Evolutionary conservation across 23 tunicate genomes (phyloP).

Genomic region (Ascidia mentula): DNA sequence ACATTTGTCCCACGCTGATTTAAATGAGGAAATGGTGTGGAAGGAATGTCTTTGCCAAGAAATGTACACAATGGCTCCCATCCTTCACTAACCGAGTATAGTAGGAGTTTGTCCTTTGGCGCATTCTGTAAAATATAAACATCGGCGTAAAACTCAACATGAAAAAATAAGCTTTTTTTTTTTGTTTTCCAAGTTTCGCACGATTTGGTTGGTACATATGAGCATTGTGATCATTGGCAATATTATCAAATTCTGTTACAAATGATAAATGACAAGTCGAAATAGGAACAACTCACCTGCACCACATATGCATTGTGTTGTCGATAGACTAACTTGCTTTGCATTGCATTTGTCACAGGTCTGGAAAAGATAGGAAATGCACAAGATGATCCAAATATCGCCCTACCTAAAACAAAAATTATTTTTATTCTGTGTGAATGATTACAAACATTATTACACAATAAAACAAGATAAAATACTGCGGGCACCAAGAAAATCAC

Average conservation of each 20-base stretch:
- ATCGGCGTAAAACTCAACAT: too few relatives aligned
- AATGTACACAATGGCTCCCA: conserved; percentile 15
- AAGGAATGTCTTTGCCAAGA: not conserved
- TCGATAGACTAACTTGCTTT: not conserved
- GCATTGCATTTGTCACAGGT: not conserved
- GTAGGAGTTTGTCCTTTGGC: conserved; percentile 9
- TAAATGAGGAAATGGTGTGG: not conserved
- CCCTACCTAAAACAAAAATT: not conserved
- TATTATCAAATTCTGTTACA: too few relatives aligned
- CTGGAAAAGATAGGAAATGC: not conserved
- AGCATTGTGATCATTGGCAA: too few relatives aligned
- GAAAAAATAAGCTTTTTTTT: too few relatives aligned
- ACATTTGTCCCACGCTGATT: not conserved
- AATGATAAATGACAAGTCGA: too few relatives aligned
- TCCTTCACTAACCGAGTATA: conserved; percentile 1
- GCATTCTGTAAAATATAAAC: conserved; percentile 4
- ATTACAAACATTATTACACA: too few relatives aligned
- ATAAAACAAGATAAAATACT: too few relatives aligned
- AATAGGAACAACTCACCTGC: not conserved
- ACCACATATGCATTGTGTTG: not conserved
- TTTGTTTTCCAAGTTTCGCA: too few relatives aligned
- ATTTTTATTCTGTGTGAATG: too few relatives aligned
- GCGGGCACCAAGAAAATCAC: too few relatives aligned
- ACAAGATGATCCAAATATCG: not conserved
- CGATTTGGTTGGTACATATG: too few relatives aligned